Evolutionary conservation across 2,113 vertebrate genomes (phyloP).

Genomic region (Labeo rohita): DNA sequence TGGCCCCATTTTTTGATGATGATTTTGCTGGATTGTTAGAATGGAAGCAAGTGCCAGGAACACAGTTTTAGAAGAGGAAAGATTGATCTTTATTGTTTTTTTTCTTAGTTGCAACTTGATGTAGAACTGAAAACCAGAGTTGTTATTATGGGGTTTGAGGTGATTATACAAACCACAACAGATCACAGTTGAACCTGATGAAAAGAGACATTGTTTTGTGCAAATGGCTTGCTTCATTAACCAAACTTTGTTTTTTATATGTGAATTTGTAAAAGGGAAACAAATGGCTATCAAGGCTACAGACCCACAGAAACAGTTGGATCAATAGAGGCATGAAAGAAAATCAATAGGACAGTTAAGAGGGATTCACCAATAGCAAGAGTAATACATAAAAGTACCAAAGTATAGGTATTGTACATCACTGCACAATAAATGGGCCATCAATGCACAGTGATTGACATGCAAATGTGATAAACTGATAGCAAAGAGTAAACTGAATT

Average conservation of each 20-base stretch:
- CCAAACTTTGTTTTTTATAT: not conserved
- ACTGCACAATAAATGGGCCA: not conserved
- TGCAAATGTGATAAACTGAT: not conserved
- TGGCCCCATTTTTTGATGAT: not conserved
- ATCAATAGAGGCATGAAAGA: slow-evolving; percentile 34
- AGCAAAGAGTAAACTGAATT: not conserved
- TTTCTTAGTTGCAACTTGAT: not conserved
- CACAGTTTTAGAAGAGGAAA: not conserved
- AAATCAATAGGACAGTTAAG: slow-evolving; percentile 45
- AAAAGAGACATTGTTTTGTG: not conserved
- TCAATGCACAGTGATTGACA: not conserved
- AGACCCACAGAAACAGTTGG: slow-evolving; percentile 18
- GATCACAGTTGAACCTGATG: not conserved
- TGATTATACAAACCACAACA: not conserved
- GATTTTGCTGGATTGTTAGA: not conserved
- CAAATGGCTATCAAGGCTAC: not conserved
- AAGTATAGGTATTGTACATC: not conserved
- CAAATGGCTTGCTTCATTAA: not conserved
- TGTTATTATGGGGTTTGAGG: not conserved
- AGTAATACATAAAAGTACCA: slow-evolving; percentile 33
- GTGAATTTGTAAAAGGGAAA: slow-evolving; percentile 5
- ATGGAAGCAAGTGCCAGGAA: not conserved
- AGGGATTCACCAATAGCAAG: slow-evolving; percentile 5
- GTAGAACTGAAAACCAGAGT: not conserved
- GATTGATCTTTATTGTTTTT: not conserved